Evolutionary conservation across 2,113 vertebrate species (phyloP), one percentile per base, ranked within the genome.

Genomic region (Lepus europaeus): DNA sequence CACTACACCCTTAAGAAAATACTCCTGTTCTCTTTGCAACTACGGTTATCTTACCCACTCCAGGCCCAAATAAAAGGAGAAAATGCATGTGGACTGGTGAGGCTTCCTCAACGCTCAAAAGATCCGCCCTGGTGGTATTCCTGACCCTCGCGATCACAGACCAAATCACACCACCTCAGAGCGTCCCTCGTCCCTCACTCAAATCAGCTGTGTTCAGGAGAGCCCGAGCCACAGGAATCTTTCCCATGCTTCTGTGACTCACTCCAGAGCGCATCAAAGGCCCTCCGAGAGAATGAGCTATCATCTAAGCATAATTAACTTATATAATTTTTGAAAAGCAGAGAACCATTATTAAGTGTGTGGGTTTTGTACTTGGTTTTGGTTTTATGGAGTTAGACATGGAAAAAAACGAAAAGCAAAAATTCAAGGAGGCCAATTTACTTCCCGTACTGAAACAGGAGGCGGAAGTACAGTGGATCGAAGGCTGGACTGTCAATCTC

Each of bases 351-450:
- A 59, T 59, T 0, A 94, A 88, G 70, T 53, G 3, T 77, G 29
- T 64, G 6, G 6, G 17, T 80, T 86, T 88, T 87, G 31, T 86
- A 59, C 66, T 95, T 88, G 36, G 31, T 33, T 87, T 70, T 19
- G 23, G 87, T 69, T 87, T 59, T 59, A 59, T 59, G 56, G 56
- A 94, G 23, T 31, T 19, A 51, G 56, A 29, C 63, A 88, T 0
- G 49, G 36, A 76, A 77, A 36, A 69, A 90, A 85, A n/a, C 56
- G 56, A 84, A 93, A 90, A 83, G 39, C 45, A 94, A 80, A 90
- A 63, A 64, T 76, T 31, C 29, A 89, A 6, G 10, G 20, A 84
- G 19, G 36, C 29, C 20, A 45, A 91, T 80, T 91, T 95, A 91
- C 59, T 76, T 72, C 49, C 45, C 66, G 64, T 1, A 31, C 59